Evolutionary conservation across 1,140 invertebrate genomes (phyloP), one percentile per base, ranked within the genome.

Genomic region (Trichomalopsis sarcophagae): DNA sequence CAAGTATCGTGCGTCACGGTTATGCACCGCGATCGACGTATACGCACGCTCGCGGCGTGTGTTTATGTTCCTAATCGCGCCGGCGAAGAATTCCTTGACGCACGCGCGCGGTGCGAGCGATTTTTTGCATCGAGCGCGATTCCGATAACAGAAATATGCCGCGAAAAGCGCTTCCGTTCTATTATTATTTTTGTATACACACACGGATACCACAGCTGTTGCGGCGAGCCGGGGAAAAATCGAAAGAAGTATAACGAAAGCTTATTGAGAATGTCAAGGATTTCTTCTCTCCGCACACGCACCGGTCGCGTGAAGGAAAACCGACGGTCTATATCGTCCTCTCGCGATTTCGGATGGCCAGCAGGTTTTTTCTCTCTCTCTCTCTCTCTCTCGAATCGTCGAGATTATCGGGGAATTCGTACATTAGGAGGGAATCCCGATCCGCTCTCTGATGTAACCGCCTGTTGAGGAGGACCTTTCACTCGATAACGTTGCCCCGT

Each of bases 271-370:
- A 83, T 83, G 82, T 83, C 82, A 83, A 83, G 74, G 82, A 83
- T 83, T 77, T 83, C 82, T 83, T 83, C 9, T 77, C 77, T 66
- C 62, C 47, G 80, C 21, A 50, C 82, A 84, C 76, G 82, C 66
- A 50, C 21, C 73, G 86, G 81, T 86, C 88, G 81, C 82, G 71
- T 85, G 81, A 86, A 75, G 77, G 71, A 88, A 89, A 87, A 78
- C 75, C 84, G 81, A 86, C 21, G 0, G 17, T 5, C 17, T 62
- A 17, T 50, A 62, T 40, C 5, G 2, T 33, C 11, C n/a, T 10
- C 6, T 14, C 50, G 13, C 14, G 55, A 17, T 62, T 14, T 17
- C 17, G 55, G 14, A 17, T 6, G 5, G 17, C 50, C 50, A 17
- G 14, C 50, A 17, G 50, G 11, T 17, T 13, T 13, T 55, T 1